Evolutionary conservation across 1,140 invertebrate species (phyloP).

Genomic region (Hylaeus volcanicus): DNA sequence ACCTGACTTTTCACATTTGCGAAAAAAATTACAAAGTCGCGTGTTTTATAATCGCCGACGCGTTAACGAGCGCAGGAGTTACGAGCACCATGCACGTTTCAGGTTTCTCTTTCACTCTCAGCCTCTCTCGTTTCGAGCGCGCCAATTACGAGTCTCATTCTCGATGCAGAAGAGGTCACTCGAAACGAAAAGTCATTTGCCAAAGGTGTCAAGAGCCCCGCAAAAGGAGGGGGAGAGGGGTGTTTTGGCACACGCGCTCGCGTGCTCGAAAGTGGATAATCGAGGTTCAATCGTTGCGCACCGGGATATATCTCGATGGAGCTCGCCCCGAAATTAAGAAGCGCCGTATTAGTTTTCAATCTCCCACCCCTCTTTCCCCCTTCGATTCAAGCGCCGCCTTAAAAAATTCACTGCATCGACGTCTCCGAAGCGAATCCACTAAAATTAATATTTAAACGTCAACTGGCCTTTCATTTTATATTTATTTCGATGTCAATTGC

Average conservation of each 20-base stretch:
- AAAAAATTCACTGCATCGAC: no score
- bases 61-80: no score
- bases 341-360: slow-evolving; percentile 41
- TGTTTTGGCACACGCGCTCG: slow-evolving; percentile 27
- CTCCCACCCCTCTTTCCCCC: slow-evolving; percentile 3
- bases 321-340: slow-evolving; percentile 29
- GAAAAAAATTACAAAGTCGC: no score
- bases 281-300: slow-evolving; percentile 28
- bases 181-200: slow-evolving; percentile 50
- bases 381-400: not conserved
- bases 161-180: not conserved
- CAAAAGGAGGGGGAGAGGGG: no score
- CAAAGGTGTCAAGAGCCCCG: slow-evolving; percentile 24
- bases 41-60: no score
- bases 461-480: no score
- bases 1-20: no score
- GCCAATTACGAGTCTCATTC: not conserved
- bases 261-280: slow-evolving; percentile 47
- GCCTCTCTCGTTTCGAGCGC: not conserved
- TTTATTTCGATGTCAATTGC: no score
- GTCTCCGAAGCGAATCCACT: no score
- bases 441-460: no score
- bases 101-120: no score
- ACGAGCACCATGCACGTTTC: no score
- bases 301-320: slow-evolving; percentile 1